Evolutionary conservation across 2,113 vertebrate genomes (phyloP).

Genomic region (Sceloporus tristichus): DNA sequence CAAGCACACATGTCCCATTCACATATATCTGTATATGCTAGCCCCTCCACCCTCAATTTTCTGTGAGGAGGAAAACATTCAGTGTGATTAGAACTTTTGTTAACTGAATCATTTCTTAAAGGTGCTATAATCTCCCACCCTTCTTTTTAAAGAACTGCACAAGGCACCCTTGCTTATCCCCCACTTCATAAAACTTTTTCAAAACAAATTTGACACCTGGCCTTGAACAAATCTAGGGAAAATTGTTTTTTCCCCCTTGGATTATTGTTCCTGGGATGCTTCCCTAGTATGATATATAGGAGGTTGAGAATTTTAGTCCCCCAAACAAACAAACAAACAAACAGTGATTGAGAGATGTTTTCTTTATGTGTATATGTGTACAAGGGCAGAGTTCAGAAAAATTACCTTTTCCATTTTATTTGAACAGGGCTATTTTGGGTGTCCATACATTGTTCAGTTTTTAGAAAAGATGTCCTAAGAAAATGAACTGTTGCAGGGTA

Average conservation of each 20-base stretch:
- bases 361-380: conserved; percentile 49
- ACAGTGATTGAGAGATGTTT: conserved; percentile 42
- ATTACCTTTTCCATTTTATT: not conserved
- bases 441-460: not conserved
- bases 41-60: not conserved
- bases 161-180: not conserved
- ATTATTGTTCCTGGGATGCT: no score
- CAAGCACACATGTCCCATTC: not conserved
- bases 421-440: not conserved
- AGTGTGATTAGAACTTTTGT: not conserved
- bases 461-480: not conserved
- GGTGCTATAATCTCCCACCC: not conserved
- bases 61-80: not conserved
- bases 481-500: no score
- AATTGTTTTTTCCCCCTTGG: no score
- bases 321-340: not conserved
- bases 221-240: not conserved
- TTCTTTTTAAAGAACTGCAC: not conserved
- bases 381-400: no score
- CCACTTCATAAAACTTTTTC: not conserved
- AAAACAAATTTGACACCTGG: not conserved
- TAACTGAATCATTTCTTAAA: not conserved
- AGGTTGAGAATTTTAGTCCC: no score
- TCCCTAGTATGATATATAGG: no score
- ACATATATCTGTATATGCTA: not conserved